Conservation (phyloP, 2,797 vertebrate species). For the Menidia menidia region DNA sequence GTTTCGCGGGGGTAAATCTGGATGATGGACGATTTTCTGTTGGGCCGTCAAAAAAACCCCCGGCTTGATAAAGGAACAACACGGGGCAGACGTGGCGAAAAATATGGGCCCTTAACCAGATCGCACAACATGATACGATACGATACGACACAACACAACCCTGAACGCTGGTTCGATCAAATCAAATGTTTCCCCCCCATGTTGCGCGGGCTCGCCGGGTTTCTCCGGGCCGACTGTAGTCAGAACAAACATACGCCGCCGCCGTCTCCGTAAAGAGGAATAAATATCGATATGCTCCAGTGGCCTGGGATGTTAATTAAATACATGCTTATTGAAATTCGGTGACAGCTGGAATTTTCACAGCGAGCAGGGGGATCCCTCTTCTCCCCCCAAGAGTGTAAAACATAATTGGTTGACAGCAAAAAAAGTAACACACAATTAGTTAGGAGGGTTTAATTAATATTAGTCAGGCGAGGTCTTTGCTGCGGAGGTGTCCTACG, state of each 20-base stretch:
- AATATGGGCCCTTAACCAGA: slow-evolving; percentile 51
- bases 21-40: slow-evolving; percentile 76
- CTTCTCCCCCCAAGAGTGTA: slow-evolving; percentile 77
- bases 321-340: slow-evolving; percentile 85
- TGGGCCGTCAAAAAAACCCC: slow-evolving; percentile 63
- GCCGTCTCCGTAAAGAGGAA: slow-evolving; percentile 69
- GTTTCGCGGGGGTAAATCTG: slow-evolving; percentile 71
- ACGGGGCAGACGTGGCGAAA: slow-evolving; percentile 52
- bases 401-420: slow-evolving; percentile 82
- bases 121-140: slow-evolving; percentile 19
- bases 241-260: slow-evolving; percentile 53
- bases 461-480: slow-evolving; percentile 74
- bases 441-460: slow-evolving; percentile 83
- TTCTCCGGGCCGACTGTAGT: slow-evolving; percentile 57
- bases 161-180: background rate
- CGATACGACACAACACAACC: no score
- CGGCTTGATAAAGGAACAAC: slow-evolving; percentile 75
- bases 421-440: slow-evolving; percentile 84
- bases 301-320: slow-evolving; percentile 84
- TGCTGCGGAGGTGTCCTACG: slow-evolving; percentile 62
- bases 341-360: slow-evolving; percentile 82
- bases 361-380: slow-evolving; percentile 66
- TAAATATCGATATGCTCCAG: slow-evolving; percentile 80
- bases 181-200: slow-evolving; percentile 50
- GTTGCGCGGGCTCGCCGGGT: slow-evolving; percentile 51